Base-by-base conservation (phyloP, 2,113 vertebrate species). In the Pelmatolapia mariae region DNA sequence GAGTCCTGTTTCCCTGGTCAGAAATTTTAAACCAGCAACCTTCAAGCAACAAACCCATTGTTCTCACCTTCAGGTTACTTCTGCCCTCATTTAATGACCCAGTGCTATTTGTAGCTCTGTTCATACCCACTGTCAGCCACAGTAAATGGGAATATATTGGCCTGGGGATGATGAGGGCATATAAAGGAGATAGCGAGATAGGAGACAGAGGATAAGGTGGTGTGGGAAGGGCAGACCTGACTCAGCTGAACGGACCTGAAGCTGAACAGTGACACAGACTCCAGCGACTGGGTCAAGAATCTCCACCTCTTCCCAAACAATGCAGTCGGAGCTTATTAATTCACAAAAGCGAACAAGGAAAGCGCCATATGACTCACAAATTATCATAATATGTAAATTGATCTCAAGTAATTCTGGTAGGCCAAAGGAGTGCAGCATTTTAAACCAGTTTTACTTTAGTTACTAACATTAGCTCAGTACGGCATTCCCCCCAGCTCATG, bases 61-160 rank as follows among this genome's bases (percentile, higher is more conserved):
- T 68, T 52, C 81, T 83, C 63, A 57, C 87, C 89, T 89, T 79
- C 87, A 71, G 50, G 40, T 86, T 38, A 47, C 47, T 59, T 4
- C 38, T 57, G 86, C 53, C 61, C 87, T 76, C 63, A 38, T 85
- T 80, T 52, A 89, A 91, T 57, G 79, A 86, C 68, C 76, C 86
- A 18, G 24, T 13, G 87, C 80, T 91, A 89, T 92, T 89, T 86
- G 81, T 43, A 73, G 92, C 89, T 18, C 56, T 40, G 79, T 33
- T 87, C 89, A 80, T n/a, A 29, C 12, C 71, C 89, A 86, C 87
- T 43, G 89, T 83, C 88, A 83, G 85, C 83, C 81, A 36, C 83
- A 78, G 86, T 59, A 86, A 93, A 95, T 91, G 87, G 85, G 82
- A 89, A 89, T 84, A 68, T 83, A 90, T 85, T 33, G 89, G 85